Base-by-base conservation (phyloP, 2,113 vertebrate genomes). In the Charadrius vociferus region DNA sequence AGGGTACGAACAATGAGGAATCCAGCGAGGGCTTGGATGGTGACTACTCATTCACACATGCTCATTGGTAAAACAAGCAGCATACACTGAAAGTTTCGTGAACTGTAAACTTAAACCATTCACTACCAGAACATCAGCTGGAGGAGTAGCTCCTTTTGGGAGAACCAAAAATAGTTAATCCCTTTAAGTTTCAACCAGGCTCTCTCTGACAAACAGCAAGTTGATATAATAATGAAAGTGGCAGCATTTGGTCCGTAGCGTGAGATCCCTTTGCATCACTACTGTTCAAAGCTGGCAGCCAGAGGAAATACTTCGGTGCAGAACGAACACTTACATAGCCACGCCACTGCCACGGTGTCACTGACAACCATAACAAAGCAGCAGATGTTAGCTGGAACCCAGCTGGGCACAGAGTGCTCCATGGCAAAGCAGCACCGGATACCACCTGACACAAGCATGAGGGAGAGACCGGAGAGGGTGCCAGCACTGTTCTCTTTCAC, bases 41-140 rank as follows among this genome's bases (percentile, higher is more conserved):
- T 56, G 75, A 91, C 94, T 94, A 93, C 56, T 96, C 90, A 97
- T 68, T 96, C 96, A 95, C 43, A 95, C 88, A 78, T 59, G 88
- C 94, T 94, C 73, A 59, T 95, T 91, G 95, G 95, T 86, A 95
- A 95, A 97, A 93, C 41, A 87, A 97, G 79, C 91, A 98, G 96
- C 90, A 68, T n/a, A 96, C 92, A 96, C 47, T 37, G 68, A 47
- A 93, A 96, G 87, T 95, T 95, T 73, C 88, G 86, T 89, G 74
- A 96, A 97, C 96, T 97, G 84, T 95, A 95, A 96, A 95, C 92
- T 72, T 91, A 92, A 91, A 91, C 72, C 90, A n/a, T 87, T 98
- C 93, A 67, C 89, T 91, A 91, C 86, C 84, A 83, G 82, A 86
- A 36, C 49, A 83, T 70, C 81, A 91, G 92, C 91, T 92, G 87